A percentile compares a stretch with the other conserved stretches of the same genome.
Evolutionary conservation across 2,797 vertebrate genomes (phyloP).

Genomic region (Urophycis tenuis): DNA sequence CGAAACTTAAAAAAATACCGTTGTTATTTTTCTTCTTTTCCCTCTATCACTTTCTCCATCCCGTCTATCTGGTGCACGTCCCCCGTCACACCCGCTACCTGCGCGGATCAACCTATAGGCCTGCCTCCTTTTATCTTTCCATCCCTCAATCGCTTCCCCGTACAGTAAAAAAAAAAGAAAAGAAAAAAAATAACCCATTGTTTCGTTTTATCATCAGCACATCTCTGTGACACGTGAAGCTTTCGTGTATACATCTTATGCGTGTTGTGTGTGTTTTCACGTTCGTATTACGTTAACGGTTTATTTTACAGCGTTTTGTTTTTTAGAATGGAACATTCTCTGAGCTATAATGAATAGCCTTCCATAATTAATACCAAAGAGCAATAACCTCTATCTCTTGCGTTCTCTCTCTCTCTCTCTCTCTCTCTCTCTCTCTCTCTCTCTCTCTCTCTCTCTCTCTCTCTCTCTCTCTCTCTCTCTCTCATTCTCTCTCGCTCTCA

Average conservation of each 20-base stretch:
- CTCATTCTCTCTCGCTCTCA: constrained; percentile 40
- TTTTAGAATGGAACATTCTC: not conserved
- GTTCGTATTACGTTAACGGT: not conserved
- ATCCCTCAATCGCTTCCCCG: constrained; percentile 70
- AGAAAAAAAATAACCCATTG: no score
- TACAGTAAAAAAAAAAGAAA: constrained; percentile 33
- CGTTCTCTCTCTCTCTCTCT: constrained; percentile 43
- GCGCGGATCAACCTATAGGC: constrained; percentile 60
- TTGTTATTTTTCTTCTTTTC: constrained; percentile 9
- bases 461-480: constrained; percentile 36
- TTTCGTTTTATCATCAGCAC: constrained; percentile 44
- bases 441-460: constrained; percentile 32
- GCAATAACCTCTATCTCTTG: constrained; percentile 21
- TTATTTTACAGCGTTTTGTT: not conserved
- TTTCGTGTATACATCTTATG: not conserved
- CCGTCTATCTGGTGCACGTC: constrained; percentile 58
- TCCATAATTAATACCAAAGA: not conserved
- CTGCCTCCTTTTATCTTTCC: constrained; percentile 63
- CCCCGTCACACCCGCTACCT: constrained; percentile 66
- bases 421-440: constrained; percentile 50
- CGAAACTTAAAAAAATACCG: constrained; percentile 43
- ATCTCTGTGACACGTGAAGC: constrained; percentile 22
- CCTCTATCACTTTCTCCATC: constrained; percentile 69
- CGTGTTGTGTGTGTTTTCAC: no score
- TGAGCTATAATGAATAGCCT: not conserved